Evolutionary conservation across 2,797 vertebrate species (phyloP).

Genomic region (Notoglanidium macrostoma): DNA sequence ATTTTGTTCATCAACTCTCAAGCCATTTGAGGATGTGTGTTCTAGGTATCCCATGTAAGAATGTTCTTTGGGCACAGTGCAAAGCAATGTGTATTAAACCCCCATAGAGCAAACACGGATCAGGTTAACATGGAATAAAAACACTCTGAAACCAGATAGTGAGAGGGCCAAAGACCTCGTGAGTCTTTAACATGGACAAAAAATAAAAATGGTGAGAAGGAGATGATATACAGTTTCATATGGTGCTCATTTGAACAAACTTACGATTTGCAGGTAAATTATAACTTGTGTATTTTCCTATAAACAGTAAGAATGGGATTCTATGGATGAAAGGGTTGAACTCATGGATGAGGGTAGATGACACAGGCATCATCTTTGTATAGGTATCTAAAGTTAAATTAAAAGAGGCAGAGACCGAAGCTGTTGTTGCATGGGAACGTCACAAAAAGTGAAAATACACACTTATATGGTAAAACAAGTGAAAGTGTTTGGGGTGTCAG

Average conservation of each 20-base stretch:
- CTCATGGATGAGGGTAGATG: background rate
- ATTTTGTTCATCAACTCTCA: background rate
- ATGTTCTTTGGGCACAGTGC: background rate
- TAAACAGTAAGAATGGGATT: background rate
- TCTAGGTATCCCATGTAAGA: background rate
- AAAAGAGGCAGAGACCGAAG: background rate
- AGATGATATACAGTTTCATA: background rate
- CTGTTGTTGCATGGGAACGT: background rate
- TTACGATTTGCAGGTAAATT: background rate
- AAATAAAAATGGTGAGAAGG: background rate
- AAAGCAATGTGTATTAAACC: background rate
- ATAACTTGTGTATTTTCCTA: background rate
- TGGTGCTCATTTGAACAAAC: background rate
- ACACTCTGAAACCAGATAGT: background rate
- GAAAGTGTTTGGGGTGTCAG: background rate
- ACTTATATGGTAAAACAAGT: background rate
- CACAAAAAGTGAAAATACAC: slow-evolving; percentile 7
- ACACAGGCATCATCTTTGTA: background rate
- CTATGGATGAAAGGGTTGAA: background rate
- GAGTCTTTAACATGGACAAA: background rate
- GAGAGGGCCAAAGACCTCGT: background rate
- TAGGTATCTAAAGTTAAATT: background rate
- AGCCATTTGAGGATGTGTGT: background rate
- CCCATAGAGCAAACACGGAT: background rate
- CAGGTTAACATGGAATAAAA: background rate